Evolutionary conservation across 1,140 invertebrate genomes (phyloP), one percentile per base, ranked within the genome.

Genomic region (Gryllus bimaculatus): DNA sequence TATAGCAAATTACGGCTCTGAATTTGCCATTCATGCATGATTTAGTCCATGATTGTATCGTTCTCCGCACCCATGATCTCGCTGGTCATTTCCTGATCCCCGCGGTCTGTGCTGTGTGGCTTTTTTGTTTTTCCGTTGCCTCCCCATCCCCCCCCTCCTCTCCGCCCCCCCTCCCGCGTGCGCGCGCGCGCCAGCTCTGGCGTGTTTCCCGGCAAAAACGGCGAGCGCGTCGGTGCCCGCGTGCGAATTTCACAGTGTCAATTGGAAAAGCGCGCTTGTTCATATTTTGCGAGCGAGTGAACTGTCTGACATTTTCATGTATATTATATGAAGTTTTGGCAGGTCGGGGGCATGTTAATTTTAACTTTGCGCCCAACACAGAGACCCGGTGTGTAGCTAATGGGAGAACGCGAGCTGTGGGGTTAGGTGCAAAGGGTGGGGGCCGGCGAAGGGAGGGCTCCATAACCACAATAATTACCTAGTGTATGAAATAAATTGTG

Each of bases 401-500:
- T 48, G 76, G 76, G 76, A n/a, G 8, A 12, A n/a, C 7, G 48
- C 18, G 48, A 18, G 48, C 47, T 13, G 74, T 77, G 21, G 48
- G 48, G 48, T 48, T 48, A 12, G 12, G 48, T n/a, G 39, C n/a
- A 47, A 54, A n/a, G 76, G 48, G 47, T n/a, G 47, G 20, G 76
- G 48, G 39, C 47, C 47, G 3, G 48, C 8, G 20, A 20, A 48
- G 47, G 21, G 76, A 77, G 48, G 47, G 48, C 47, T 48, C 76
- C 76, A 77, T 77, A 77, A 77, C 76, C 76, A 77, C 76, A 77
- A 77, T 77, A 77, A 77, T 77, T 77, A 77, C 76, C 76, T 77
- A 77, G 76, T 77, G 76, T 77, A 77, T 77, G 76, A 77, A 77
- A 77, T 77, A 77, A 77, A 77, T 77, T 77, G 76, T 77, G 76